Conservation (phyloP, 2,797 vertebrate species). For the Pseudomugil gertrudae region DNA sequence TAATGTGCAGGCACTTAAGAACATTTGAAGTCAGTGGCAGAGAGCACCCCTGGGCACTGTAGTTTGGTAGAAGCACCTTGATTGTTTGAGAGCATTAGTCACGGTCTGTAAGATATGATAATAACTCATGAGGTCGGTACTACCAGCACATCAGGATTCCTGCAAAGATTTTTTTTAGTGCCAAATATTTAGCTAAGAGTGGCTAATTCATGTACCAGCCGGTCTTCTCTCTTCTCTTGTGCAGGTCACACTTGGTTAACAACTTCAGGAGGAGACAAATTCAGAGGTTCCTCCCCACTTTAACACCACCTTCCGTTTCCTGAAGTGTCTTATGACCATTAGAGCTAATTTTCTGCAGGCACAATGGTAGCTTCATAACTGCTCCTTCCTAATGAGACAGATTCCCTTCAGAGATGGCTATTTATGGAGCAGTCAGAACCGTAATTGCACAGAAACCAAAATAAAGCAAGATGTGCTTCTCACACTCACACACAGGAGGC, state of each 20-base stretch:
- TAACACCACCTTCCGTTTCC: constrained; percentile 30
- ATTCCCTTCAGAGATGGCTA: constrained; percentile 55
- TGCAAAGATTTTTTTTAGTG: constrained; percentile 30
- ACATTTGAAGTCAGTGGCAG: constrained; percentile 43
- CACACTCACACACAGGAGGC: constrained; percentile 6
- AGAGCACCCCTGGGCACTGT: constrained; percentile 50
- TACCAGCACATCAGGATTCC: constrained; percentile 33
- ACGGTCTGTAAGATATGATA: constrained; percentile 53
- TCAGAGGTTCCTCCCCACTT: constrained; percentile 1
- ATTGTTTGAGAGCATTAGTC: constrained; percentile 71
- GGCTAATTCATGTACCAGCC: constrained; percentile 20
- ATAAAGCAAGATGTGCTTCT: constrained; percentile 15
- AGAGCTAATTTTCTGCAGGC: constrained; percentile 43
- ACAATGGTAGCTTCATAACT: constrained; percentile 47
- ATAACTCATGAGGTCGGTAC: constrained; percentile 59
- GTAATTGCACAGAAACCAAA: constrained; percentile 38
- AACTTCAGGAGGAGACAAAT: constrained; percentile 9
- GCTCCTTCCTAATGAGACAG: constrained; percentile 59
- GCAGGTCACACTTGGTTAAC: not conserved
- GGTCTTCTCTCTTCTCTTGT: constrained; percentile 8
- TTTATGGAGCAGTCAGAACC: constrained; percentile 46
- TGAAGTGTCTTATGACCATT: constrained; percentile 36
- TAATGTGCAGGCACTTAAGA: constrained; percentile 13
- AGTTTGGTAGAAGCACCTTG: constrained; percentile 60
- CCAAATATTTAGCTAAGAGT: constrained; percentile 55